A percentile compares a stretch with the other conserved stretches of the same genome.
Conservation (phyloP, 2,888 invertebrate species). For the Philereme transversata region DNA sequence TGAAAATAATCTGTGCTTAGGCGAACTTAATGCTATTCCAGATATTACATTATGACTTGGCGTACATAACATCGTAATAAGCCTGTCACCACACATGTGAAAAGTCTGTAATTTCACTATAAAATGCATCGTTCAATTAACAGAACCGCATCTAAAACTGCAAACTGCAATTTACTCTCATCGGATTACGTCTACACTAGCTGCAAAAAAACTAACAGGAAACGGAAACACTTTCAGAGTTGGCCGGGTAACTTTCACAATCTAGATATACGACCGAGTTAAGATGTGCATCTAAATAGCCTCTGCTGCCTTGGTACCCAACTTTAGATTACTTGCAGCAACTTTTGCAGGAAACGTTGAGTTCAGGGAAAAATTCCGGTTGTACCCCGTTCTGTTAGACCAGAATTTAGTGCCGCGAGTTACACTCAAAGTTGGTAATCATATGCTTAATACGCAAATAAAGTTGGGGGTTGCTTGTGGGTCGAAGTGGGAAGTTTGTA, state of each 20-base stretch:
- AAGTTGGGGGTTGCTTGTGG: constrained; percentile 38
- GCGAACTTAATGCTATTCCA: too few relatives aligned
- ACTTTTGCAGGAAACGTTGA: constrained; percentile 56
- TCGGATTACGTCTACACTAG: constrained; percentile 65
- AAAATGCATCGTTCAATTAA: constrained; percentile 52
- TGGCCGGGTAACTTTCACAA: constrained; percentile 66
- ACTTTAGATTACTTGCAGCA: constrained; percentile 84
- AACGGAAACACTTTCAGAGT: constrained; percentile 60
- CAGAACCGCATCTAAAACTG: constrained; percentile 53
- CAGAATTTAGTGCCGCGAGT: constrained; percentile 68
- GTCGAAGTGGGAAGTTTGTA: too few relatives aligned
- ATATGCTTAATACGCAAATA: constrained; percentile 44
- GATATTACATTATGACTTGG: too few relatives aligned
- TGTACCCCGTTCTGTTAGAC: constrained; percentile 72
- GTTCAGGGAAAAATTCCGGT: constrained; percentile 59
- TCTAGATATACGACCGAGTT: constrained; percentile 82
- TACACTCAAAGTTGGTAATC: constrained; percentile 44
- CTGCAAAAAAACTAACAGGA: constrained; percentile 40
- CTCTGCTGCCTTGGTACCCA: constrained; percentile 78
- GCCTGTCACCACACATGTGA: too few relatives aligned
- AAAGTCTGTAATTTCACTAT: not conserved
- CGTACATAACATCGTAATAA: too few relatives aligned
- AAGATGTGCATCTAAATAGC: constrained; percentile 84
- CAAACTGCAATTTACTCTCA: constrained; percentile 56
- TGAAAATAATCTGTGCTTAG: too few relatives aligned